phyloP scores from a whole-genome alignment of 2,113 vertebrate genomes.

The Hyla sarda region DNA sequence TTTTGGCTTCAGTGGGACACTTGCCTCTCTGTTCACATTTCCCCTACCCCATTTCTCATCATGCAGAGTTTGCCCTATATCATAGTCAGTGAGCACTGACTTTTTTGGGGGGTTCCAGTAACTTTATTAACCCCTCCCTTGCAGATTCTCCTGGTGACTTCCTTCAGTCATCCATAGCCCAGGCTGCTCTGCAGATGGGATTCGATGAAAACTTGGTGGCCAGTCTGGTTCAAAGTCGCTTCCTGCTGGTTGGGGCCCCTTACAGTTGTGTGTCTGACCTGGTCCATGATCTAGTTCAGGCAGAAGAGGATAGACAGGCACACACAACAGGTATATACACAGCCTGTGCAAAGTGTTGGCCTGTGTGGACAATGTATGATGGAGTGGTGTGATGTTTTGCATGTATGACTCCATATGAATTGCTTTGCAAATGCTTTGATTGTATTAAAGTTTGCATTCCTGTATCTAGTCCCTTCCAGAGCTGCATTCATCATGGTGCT shows the following conservation, averaged over 20 bases:
- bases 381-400: not conserved
- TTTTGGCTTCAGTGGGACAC: no score
- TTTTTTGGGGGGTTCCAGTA: not conserved
- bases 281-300: constrained; percentile 69
- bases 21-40: no score
- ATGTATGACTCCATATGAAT: not conserved
- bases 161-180: constrained; percentile 70
- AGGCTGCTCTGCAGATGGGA: constrained; percentile 79
- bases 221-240: constrained; percentile 73
- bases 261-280: constrained; percentile 76
- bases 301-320: constrained; percentile 66
- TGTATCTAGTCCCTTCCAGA: not conserved
- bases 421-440: not conserved
- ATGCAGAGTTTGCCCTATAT: no score
- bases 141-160: constrained; percentile 71
- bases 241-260: constrained; percentile 69
- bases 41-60: no score
- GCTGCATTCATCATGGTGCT: not conserved
- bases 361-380: not conserved
- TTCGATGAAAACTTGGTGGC: constrained; percentile 73
- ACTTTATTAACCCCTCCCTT: constrained; percentile 58
- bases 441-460: not conserved
- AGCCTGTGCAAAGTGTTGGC: constrained; percentile 30
- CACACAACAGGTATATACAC: constrained; percentile 67
- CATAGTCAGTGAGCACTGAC: not conserved